phyloP scores from a whole-genome alignment of 2,888 invertebrate genomes.

The Julus scandinavius region DNA sequence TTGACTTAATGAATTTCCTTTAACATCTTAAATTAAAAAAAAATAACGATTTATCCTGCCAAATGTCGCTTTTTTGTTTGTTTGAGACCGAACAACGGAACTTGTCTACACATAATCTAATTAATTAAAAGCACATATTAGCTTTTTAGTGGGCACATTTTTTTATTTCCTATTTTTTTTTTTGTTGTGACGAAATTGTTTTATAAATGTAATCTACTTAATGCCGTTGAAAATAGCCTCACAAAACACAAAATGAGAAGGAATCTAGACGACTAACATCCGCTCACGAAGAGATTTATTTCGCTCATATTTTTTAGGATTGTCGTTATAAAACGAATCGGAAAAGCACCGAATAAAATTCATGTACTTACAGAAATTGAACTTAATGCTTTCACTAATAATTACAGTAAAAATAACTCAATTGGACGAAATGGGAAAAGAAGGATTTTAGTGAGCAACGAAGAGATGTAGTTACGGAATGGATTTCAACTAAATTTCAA shows the following conservation, averaged over 20 bases:
- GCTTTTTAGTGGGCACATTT: not conserved
- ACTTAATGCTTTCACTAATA: not conserved
- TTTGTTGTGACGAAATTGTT: not conserved
- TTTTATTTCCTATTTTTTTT: not conserved
- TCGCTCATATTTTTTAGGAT: not conserved
- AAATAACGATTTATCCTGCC: not conserved
- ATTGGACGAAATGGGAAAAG: no score
- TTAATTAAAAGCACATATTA: constrained; percentile 17
- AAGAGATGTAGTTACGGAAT: no score
- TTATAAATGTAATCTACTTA: constrained; percentile 35
- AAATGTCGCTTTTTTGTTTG: not conserved
- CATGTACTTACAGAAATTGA: not conserved
- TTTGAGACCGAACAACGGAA: not conserved
- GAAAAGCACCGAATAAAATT: no score
- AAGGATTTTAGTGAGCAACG: no score
- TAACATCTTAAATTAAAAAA: not conserved
- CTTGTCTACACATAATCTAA: constrained; percentile 12
- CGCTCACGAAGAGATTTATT: not conserved
- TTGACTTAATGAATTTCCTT: constrained; percentile 30
- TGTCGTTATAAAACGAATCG: not conserved
- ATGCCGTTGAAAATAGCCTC: constrained; percentile 5
- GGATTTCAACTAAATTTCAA: no score
- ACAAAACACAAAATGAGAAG: not conserved
- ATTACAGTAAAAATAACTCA: not conserved
- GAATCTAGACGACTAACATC: not conserved